These are phyloP conservation scores for Mormyrus iriodes DNA, from an alignment of 2,113 vertebrate species.

Conservation along the genomic window DNA sequence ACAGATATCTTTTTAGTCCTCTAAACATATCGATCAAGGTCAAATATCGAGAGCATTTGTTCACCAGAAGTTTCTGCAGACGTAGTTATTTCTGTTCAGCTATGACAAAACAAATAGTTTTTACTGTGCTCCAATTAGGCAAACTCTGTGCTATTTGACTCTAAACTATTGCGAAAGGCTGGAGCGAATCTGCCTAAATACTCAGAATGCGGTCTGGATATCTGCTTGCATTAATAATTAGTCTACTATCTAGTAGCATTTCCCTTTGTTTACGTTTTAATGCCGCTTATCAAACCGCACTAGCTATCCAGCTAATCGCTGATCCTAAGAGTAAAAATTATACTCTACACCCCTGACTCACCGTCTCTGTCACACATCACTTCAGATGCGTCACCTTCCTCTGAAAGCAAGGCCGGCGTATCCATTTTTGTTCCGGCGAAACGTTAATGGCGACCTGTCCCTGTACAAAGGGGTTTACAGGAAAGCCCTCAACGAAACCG, in stretches of 20 bases:
- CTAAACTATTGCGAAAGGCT: neutral
- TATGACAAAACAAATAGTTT: neutral
- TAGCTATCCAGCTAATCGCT: neutral
- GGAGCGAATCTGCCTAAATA: neutral
- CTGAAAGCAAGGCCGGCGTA: neutral
- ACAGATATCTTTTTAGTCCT: neutral
- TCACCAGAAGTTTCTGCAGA: neutral
- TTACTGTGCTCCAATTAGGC: neutral
- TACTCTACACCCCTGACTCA: neutral
- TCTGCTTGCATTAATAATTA: neutral
- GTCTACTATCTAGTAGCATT: neutral
- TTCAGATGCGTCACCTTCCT: neutral
- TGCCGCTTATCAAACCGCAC: neutral
- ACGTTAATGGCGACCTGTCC: neutral
- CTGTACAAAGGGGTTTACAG: neutral
- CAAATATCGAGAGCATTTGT: neutral
- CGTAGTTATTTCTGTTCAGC: neutral
- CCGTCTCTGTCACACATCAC: neutral
- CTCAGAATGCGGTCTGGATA: neutral
- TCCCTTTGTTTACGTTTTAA: neutral
- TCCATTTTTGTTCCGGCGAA: neutral
- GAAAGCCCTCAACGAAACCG: neutral
- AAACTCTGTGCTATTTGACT: neutral
- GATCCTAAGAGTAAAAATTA: neutral
- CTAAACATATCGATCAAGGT: neutral